Conservation (phyloP, 2,797 vertebrate genomes). For the Sitta carolinensis region DNA sequence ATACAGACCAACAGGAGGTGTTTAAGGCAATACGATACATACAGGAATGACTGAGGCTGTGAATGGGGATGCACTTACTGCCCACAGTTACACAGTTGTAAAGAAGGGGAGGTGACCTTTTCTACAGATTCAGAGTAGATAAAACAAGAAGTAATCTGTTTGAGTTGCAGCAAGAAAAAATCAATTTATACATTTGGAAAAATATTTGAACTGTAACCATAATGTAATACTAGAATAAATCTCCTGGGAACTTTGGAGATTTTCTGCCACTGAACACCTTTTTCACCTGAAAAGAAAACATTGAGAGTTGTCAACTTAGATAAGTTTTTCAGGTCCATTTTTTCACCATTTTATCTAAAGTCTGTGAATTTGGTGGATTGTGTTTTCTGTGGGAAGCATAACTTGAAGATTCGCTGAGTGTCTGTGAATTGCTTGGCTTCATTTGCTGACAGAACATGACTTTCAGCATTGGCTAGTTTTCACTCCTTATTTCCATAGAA, state of each 20-base stretch:
- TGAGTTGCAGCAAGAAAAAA: background rate
- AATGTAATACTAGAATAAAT: background rate
- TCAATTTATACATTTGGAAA: background rate
- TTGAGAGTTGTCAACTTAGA: background rate
- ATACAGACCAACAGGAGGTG: background rate
- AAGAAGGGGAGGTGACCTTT: background rate
- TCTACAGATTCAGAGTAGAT: background rate
- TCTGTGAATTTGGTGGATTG: background rate
- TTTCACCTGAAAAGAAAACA: background rate
- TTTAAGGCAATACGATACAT: background rate
- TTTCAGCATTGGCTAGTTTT: background rate
- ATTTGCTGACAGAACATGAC: background rate
- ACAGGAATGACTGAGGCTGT: background rate
- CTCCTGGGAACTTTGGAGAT: background rate
- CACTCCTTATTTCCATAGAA: background rate
- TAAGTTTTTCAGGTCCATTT: background rate
- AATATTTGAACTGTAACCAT: background rate
- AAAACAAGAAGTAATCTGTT: background rate
- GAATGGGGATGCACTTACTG: background rate
- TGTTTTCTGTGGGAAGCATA: background rate
- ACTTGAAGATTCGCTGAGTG: background rate
- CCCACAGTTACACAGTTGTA: background rate
- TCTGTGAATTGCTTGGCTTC: background rate
- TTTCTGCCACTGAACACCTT: background rate
- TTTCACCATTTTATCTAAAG: background rate